These are phyloP conservation scores for Hippasteria phrygiana DNA, from an alignment of 53 echinoderm and acorn worm species.

Conservation along the genomic window DNA sequence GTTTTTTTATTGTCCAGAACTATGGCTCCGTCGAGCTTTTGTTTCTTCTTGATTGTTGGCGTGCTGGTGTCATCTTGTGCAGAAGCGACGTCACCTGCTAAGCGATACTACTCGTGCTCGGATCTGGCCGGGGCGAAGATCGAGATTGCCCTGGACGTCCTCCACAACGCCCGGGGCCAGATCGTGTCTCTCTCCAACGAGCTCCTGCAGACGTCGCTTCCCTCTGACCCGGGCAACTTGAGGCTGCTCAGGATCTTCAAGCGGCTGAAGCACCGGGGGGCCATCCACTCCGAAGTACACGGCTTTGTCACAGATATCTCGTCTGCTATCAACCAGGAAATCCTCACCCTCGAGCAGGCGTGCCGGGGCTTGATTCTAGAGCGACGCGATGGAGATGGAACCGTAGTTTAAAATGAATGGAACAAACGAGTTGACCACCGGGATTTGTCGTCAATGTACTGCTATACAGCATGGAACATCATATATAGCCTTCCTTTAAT, in stretches of 20 bases:
- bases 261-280: not conserved
- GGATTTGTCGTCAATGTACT: too few species aligned
- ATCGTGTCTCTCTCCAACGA: constrained; percentile 3
- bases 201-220: not conserved
- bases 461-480: too few species aligned
- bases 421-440: too few species aligned
- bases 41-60: too few species aligned
- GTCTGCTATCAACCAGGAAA: not conserved
- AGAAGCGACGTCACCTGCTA: not conserved
- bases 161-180: not conserved
- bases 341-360: not conserved
- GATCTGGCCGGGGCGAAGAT: not conserved
- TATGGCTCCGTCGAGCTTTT: too few species aligned
- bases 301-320: not conserved
- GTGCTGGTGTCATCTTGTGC: too few species aligned
- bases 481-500: too few species aligned
- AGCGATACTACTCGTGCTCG: not conserved
- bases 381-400: not conserved
- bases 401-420: too few species aligned
- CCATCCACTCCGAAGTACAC: not conserved
- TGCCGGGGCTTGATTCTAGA: not conserved
- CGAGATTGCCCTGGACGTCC: not conserved
- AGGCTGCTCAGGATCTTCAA: not conserved
- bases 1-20: too few species aligned
- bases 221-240: not conserved